These are phyloP conservation scores for Malurus cyaneus DNA, from an alignment of 2,113 vertebrate species.

Conservation along the genomic window DNA sequence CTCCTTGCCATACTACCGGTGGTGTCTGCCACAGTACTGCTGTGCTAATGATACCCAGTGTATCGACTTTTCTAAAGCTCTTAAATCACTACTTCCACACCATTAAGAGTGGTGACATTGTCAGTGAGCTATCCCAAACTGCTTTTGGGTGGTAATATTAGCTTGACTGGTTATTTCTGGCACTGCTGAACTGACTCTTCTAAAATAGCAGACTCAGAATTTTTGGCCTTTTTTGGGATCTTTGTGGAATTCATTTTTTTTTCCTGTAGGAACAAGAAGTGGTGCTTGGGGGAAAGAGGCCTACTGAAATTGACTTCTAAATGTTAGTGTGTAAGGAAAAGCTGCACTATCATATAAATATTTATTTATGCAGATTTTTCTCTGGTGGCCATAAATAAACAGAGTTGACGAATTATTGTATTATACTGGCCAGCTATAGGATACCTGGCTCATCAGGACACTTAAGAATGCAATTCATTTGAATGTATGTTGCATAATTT, in stretches of 20 bases:
- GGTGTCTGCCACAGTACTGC: background rate
- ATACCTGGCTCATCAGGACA: background rate
- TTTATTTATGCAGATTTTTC: slow-evolving; percentile 8
- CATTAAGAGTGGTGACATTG: background rate
- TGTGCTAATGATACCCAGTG: background rate
- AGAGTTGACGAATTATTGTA: background rate
- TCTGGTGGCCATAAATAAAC: background rate
- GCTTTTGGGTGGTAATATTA: background rate
- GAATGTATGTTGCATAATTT: slow-evolving; percentile 50
- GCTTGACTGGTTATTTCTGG: slow-evolving; percentile 5
- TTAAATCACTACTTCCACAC: background rate
- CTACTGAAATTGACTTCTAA: background rate
- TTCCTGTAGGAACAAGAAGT: background rate
- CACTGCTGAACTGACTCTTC: background rate
- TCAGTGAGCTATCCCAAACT: background rate
- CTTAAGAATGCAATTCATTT: slow-evolving; percentile 14
- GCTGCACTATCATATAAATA: background rate
- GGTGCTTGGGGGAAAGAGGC: background rate
- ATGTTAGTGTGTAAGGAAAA: slow-evolving; percentile 14
- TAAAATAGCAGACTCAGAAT: background rate
- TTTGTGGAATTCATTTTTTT: background rate
- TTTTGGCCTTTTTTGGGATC: background rate
- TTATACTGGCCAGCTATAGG: background rate
- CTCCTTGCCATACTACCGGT: background rate
- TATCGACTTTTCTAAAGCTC: background rate